phyloP scores from a whole-genome alignment of 2,113 vertebrate genomes.

The Siphamia tubifer region DNA sequence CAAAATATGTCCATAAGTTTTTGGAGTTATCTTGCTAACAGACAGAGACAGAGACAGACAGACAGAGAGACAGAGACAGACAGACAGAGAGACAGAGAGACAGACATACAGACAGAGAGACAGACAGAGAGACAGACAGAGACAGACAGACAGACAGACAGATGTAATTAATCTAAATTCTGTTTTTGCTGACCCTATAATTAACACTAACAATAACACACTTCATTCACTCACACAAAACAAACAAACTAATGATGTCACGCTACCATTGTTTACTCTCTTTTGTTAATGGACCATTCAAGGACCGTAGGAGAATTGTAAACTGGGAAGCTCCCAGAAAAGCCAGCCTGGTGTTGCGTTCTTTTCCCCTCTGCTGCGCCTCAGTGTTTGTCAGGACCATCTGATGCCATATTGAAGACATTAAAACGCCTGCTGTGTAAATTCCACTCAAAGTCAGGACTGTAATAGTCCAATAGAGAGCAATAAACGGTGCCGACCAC shows the following conservation, averaged over 20 bases:
- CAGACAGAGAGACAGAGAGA: too few relatives aligned
- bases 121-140: too few relatives aligned
- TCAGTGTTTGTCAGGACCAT: conserved; percentile 4
- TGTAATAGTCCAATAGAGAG: neutral
- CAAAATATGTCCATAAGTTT: too few relatives aligned
- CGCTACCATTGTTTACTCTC: neutral
- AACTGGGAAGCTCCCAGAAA: conserved; percentile 4
- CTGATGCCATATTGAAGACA: conserved; percentile 30
- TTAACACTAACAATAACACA: too few relatives aligned
- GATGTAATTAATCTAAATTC: too few relatives aligned
- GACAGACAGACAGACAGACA: too few relatives aligned
- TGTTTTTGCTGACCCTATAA: too few relatives aligned
- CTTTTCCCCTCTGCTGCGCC: conserved; percentile 13
- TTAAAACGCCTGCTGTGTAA: conserved; percentile 14
- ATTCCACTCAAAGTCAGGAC: neutral
- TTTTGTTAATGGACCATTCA: neutral
- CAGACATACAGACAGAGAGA: too few relatives aligned
- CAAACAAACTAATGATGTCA: neutral
- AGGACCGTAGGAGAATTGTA: conserved; percentile 9
- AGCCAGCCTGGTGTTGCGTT: neutral
- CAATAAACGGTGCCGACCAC: neutral
- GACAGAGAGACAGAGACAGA: too few relatives aligned
- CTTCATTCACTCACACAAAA: too few relatives aligned
- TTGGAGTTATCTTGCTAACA: too few relatives aligned
- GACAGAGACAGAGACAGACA: too few relatives aligned